Evolutionary conservation across 2,888 invertebrate species (phyloP).

Genomic region (Andricus curvator): DNA sequence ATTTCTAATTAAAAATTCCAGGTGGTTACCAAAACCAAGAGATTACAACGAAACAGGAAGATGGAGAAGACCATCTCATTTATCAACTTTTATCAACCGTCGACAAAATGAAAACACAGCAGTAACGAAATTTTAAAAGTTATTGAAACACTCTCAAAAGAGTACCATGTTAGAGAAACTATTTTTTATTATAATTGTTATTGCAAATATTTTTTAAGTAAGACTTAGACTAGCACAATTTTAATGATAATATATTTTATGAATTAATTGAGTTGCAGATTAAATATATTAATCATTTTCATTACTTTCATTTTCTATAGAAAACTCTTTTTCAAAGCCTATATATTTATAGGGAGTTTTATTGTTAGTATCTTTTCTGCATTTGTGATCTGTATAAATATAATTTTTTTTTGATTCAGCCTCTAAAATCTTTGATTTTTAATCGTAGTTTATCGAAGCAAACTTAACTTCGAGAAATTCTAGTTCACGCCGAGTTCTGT

Average conservation of each 20-base stretch:
- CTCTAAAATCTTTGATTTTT: constrained; percentile 1
- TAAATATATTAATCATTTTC: background rate
- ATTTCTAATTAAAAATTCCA: constrained; percentile 48
- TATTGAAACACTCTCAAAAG: background rate
- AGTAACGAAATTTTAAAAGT: constrained; percentile 17
- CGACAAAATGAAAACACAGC: background rate
- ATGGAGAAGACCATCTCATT: constrained; percentile 42
- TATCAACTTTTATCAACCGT: constrained; percentile 53
- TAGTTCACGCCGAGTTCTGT: constrained; percentile 64
- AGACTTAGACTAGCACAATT: background rate
- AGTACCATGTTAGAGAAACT: background rate
- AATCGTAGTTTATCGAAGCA: background rate
- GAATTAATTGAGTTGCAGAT: background rate
- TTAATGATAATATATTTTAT: background rate
- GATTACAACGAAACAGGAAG: constrained; percentile 43
- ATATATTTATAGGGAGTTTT: background rate
- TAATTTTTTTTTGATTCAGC: background rate
- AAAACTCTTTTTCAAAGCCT: background rate
- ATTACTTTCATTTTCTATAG: background rate
- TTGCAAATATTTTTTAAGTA: background rate
- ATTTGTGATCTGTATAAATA: background rate
- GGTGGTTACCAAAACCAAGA: constrained; percentile 66
- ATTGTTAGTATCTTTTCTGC: no score
- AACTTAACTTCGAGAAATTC: constrained; percentile 3
- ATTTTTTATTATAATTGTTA: background rate